Evolutionary conservation across 2,888 invertebrate species (phyloP), one percentile per base, ranked within the genome.

Genomic region (Hofmannophila pseudospretella): DNA sequence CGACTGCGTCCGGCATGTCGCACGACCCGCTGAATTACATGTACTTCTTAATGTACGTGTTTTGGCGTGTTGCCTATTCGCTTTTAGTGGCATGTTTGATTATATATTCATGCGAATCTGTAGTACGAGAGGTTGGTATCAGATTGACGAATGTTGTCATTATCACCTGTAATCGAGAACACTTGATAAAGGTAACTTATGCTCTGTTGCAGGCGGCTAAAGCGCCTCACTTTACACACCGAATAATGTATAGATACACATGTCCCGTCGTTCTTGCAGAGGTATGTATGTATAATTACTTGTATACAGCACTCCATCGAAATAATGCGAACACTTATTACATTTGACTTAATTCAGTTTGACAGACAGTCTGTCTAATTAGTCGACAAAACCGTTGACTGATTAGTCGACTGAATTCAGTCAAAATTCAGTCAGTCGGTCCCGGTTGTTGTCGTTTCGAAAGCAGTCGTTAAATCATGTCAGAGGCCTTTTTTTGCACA

Each of bases 1-100:
- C 77, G 3, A 78, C 76, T 0, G 75, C 78, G 1, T 57, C 67
- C 0, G 72, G 78, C 0, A 48, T 79, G 34, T 76, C 72, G 19
- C 65, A 67, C 5, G 71, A 80, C 32, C 30, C 61, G 7, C 46
- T 51, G 3, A 63, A 51, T 47, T 80, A 73, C 34, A 36, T 65
- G 0, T 48, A 64, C 19, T 76, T 78, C 31, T 35, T 74, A 10
- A 46, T 71, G 28, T 77, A 71, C 39, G 59, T 68, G 0, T 55
- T 59, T 26, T 79, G 79, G 78, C 71, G 74, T 41, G 65, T 72
- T 19, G 42, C 41, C 0, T 73, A 68, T 40, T 53, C 67, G 1
- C 2, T 62, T 0, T 54, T 49, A 1, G 51, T 74, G 10, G 58
- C 72, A 38, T 55, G 52, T 28, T 39, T 66, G 9, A 58, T 60